Evolutionary conservation across 2,888 invertebrate genomes (phyloP), one percentile per base, ranked within the genome.

Genomic region (Scaptomyza tumidula): DNA sequence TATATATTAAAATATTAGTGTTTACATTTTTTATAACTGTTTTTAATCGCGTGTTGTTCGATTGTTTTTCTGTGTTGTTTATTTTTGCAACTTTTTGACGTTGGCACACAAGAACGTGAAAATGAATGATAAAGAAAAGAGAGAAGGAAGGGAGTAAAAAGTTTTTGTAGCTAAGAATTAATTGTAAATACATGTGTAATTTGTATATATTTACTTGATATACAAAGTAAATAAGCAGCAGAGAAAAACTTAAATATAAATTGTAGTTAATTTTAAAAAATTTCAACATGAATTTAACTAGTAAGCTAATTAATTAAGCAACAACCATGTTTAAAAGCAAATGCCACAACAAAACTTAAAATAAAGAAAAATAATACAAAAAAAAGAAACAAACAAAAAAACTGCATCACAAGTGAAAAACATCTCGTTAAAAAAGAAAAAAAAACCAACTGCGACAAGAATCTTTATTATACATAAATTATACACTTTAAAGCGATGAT

Each of bases 121-220:
- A 29, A 33, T 35, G 27, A 53, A 41, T 29, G 48, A n/a, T n/a
- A 24, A 24, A 29, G 10, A 24, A 14, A n/a, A 9, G 24, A 31
- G 14, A 14, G 14, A 31, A 31, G 3, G 24, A 24, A 3, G 24
- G 24, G 24, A 41, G 50, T 37, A 14, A 43, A 31, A 35, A 53
- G 75, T 74, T 71, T 75, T 75, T 72, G 72, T 83, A 78, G 87
- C 85, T 85, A 87, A 81, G 85, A 71, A 64, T 78, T 83, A 83
- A 87, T 69, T 83, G 83, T 83, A 83, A 83, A 83, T 83, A 83
- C 82, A 85, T 82, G 81, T 83, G 87, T 83, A 83, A 83, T 85
- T 82, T 83, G 83, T 83, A 83, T 81, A 83, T 85, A 83, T 83
- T 87, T 83, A 83, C 83, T 83, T 83, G 79, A 81, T 67, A 87